These are phyloP conservation scores for Xylophagus ater DNA, from an alignment of 2,888 invertebrate genomes.

Conservation along the genomic window DNA sequence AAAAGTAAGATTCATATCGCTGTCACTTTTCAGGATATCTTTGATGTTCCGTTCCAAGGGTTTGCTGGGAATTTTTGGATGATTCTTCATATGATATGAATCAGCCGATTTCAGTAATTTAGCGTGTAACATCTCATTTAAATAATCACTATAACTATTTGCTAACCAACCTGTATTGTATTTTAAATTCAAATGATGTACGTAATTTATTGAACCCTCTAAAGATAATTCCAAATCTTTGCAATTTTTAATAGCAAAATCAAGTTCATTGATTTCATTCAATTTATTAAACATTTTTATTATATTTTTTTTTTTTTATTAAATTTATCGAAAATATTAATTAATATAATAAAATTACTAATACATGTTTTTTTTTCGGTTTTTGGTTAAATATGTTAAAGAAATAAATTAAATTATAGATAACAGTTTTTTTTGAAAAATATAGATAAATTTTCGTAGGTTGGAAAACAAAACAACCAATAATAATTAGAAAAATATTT, in stretches of 20 bases:
- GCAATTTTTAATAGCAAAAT: conserved; percentile 14
- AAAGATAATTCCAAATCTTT: conserved; percentile 12
- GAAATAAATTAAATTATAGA: too few species aligned
- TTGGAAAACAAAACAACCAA: too few species aligned
- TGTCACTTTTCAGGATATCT: conserved; percentile 9
- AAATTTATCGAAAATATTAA: too few species aligned
- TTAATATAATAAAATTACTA: too few species aligned
- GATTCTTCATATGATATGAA: background rate
- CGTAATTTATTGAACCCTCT: conserved; percentile 12
- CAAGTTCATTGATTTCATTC: conserved; percentile 10
- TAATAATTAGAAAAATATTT: too few species aligned
- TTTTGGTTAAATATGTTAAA: too few species aligned
- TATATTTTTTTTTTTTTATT: background rate
- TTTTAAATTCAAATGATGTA: conserved; percentile 11
- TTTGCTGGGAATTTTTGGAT: background rate
- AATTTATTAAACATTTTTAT: conserved; percentile 2
- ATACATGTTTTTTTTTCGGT: too few species aligned
- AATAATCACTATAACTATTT: conserved; percentile 10
- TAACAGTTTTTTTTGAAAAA: too few species aligned
- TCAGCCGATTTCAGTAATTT: background rate
- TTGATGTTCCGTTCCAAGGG: conserved; percentile 2
- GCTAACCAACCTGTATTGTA: conserved; percentile 13
- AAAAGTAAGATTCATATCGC: conserved; percentile 12
- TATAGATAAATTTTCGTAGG: too few species aligned
- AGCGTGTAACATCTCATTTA: conserved; percentile 4